Base-by-base conservation (phyloP, 2,797 vertebrate species). In the Phylloscopus collybita region DNA sequence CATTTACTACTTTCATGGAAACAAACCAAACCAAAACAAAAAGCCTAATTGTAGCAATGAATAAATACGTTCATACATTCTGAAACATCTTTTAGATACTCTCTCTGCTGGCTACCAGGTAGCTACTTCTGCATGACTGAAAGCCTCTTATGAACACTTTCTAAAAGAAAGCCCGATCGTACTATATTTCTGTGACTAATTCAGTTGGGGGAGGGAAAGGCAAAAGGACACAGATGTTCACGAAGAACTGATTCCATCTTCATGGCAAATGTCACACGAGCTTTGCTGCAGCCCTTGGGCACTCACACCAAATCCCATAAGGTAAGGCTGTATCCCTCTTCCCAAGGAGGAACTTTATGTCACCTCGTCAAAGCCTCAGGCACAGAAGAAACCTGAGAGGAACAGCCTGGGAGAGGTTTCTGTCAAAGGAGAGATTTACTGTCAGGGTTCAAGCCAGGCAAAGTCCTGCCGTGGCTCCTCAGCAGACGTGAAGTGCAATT, bases 401-500 rank as follows among this genome's bases (percentile, higher is more conserved):
- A 75, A 38, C 3, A 84, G 29, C 25, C 49, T 91, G 29, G 32
- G 38, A 42, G 27, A 67, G 23, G 20, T 62, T 91, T 67, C 53
- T 69, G 57, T 27, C 81, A 45, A 79, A 21, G 22, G 49, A 73
- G 20, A 66, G 38, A 59, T 75, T 54, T 66, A 57, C 30, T 38
- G 27, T 51, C 74, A 60, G 78, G 59, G 34, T 29, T 44, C 47
- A 69, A 79, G 34, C 14, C 72, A 74, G 32, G 12, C 10, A 5
- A 76, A 88, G 25, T 11, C 16, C 40, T 65, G 38, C 50, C 4
- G 0, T 1, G 9, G 45, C 2, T 76, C 36, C 64, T 79, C 71
- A 54, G 74, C 38, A 72, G 53, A 51, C 0, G 0, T 0, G 3
- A 67, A 69, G 11, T 1, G 0, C 23, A 36, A 15, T 15, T 80